Evolutionary conservation across 1,140 invertebrate genomes (phyloP), one percentile per base, ranked within the genome.

Genomic region (Anagrus nilaparvatae): DNA sequence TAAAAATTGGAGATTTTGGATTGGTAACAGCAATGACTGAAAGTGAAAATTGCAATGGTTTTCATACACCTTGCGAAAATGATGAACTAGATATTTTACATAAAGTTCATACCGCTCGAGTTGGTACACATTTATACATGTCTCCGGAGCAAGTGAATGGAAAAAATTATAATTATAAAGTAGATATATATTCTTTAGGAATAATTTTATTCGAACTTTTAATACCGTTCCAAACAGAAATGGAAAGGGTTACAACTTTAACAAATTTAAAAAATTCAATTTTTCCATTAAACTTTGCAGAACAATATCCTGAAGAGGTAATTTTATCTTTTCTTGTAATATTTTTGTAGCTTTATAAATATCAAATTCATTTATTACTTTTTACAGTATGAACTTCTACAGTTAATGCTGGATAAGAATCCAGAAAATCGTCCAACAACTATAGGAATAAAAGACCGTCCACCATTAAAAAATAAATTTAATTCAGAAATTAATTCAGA

Each of bases 1-100:
- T 98, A 4, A 97, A 97, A 71, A 83, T 98, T 32, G 94, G 93
- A 4, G 95, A 97, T 70, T 97, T 98, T 75, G 94, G 94, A 0
- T 73, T 97, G 7, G 93, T 92, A 0, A 96, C 92, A 10, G 79
- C 81, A 5, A 84, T 86, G 70, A 70, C 74, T 14, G 83, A 85
- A 46, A 71, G 70, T 32, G 71, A 70, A 13, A n/a, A n/a, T n/a
- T n/a, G n/a, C n/a, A 67, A 72, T 35, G 67, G 70, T 36, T 53
- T 61, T 33, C 47, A 63, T 37, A 56, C 53, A 31, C 47, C 52
- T 10, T 40, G 49, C 30, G 51, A 60, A 23, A 51, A 44, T 21
- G 48, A 53, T 18, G 40, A 29, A 40, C 35, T 23, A 12, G 42
- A 47, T 33, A 36, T 31, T 41, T 30, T 46, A 21, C 55, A 49